Evolutionary conservation across 2,888 invertebrate species (phyloP), one percentile per base, ranked within the genome.

Genomic region (Drosophila algonquin): DNA sequence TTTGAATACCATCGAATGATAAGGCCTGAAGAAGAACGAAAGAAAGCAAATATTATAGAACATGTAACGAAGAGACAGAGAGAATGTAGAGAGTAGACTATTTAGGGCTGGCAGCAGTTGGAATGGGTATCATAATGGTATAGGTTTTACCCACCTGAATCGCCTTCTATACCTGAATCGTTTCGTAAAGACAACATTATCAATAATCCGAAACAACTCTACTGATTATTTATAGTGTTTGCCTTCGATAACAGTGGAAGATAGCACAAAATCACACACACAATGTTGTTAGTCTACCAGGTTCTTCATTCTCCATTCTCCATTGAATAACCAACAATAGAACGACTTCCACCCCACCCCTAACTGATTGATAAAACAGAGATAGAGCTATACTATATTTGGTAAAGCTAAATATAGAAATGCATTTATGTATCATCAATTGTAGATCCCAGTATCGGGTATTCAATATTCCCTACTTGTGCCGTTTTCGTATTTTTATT

Each of bases 1-100:
- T 65, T 46, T 51, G 48, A 51, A 46, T 35, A 27, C 30, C 21
- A 21, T 3, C 21, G 3, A 16, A 60, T 62, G 14, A 62, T 40
- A 62, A 7, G 2, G 12, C n/a, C 40, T 8, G 18, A 48, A 12
- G 24, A 8, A 27, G 10, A 47, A 18, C 18, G 18, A 18, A 18
- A 18, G 18, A 18, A 1, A 18, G 40, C 14, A 14, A 12, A 35
- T 12, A 35, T 35, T 14, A 6, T 40, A 5, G 35, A 40, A 40
- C 9, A 10, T 10, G 12, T 47, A 40, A 40, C 14, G 40, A 21
- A 21, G 21, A 40, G 40, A 7, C 5, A 7, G 14, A 14, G 40
- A 6, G 6, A 40, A 40, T 12, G 35, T 18, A 12, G 35, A 35
- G 35, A 12, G 12, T 35, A 35, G 12, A 3, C 10, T 32, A 1